A percentile compares a stretch with the other conserved stretches of the same genome.
These are phyloP conservation scores for Contarinia nasturtii DNA, from an alignment of 1,140 invertebrate genomes.

Conservation along the genomic window DNA sequence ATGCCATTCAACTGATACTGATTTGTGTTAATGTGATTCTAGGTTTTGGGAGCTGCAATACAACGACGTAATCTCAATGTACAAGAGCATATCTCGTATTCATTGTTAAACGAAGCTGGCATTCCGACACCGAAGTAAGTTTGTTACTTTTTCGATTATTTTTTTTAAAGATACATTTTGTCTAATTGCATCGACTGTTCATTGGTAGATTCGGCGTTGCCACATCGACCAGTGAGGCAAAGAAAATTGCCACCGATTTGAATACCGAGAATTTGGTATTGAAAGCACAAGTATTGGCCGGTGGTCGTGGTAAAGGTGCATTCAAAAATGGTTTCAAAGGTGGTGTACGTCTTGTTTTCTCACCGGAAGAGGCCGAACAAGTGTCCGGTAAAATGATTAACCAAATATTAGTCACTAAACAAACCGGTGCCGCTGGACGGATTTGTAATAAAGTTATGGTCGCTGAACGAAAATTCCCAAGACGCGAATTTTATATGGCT, in stretches of 20 bases:
- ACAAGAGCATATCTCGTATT: slow-evolving; percentile 88
- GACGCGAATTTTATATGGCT: slow-evolving; percentile 90
- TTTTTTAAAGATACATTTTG: neutral
- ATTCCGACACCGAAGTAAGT: slow-evolving; percentile 69
- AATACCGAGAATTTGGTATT: slow-evolving; percentile 77
- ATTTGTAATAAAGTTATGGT: slow-evolving; percentile 94
- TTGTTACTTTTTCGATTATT: slow-evolving; percentile 1
- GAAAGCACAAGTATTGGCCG: slow-evolving; percentile 94
- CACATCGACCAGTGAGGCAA: slow-evolving; percentile 63
- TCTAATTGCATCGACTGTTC: neutral
- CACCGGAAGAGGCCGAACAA: slow-evolving; percentile 68
- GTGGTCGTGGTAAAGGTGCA: slow-evolving; percentile 80
- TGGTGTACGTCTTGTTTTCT: slow-evolving; percentile 78
- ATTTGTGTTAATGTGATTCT: slow-evolving; percentile 11
- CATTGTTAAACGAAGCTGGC: slow-evolving; percentile 60
- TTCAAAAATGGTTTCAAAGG: slow-evolving; percentile 87
- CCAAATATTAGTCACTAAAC: slow-evolving; percentile 81
- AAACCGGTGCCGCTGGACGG: slow-evolving; percentile 82
- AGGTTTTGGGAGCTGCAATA: slow-evolving; percentile 26
- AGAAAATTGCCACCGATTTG: slow-evolving; percentile 57
- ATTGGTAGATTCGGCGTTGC: slow-evolving; percentile 61
- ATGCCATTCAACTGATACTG: neutral
- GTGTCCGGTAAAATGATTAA: slow-evolving; percentile 80
- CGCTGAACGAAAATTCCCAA: slow-evolving; percentile 81
- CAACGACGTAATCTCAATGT: slow-evolving; percentile 73